Evolutionary conservation across 2,797 vertebrate genomes (phyloP).

Genomic region (Pempheris klunzingeri): DNA sequence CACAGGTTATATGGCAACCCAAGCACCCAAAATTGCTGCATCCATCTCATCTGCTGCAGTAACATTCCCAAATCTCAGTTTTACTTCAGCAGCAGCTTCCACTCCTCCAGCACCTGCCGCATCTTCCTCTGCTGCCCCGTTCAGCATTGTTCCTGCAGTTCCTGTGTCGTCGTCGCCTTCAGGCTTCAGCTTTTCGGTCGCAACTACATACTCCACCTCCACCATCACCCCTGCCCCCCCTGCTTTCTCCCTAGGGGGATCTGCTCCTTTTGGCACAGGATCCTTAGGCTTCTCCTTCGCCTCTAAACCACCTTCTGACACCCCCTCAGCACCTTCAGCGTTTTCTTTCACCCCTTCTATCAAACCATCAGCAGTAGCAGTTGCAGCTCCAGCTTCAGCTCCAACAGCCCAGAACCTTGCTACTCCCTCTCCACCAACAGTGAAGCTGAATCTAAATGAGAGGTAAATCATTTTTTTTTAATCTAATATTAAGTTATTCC

Average conservation of each 20-base stretch:
- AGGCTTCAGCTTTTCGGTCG: conserved; percentile 72
- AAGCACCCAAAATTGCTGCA: conserved; percentile 55
- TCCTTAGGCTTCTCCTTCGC: conserved; percentile 77
- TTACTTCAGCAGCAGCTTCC: conserved; percentile 48
- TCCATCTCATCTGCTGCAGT: conserved; percentile 48
- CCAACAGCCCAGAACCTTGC: conserved; percentile 64
- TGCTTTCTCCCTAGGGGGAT: conserved; percentile 65
- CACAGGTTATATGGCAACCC: conserved; percentile 63
- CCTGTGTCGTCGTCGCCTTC: conserved; percentile 76
- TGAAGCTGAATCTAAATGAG: conserved; percentile 92
- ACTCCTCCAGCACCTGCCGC: conserved; percentile 53
- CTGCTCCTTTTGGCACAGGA: conserved; percentile 59
- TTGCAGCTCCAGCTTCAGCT: not conserved
- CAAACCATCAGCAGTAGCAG: conserved; percentile 62
- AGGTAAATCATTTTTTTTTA: conserved; percentile 82
- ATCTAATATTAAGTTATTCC: not conserved
- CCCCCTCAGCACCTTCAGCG: conserved; percentile 65
- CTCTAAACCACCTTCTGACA: conserved; percentile 73
- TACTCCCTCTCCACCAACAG: conserved; percentile 73
- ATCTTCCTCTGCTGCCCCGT: conserved; percentile 50
- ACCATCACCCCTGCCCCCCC: conserved; percentile 41
- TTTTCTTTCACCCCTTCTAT: conserved; percentile 75
- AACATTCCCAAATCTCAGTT: conserved; percentile 65
- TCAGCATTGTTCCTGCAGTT: conserved; percentile 72
- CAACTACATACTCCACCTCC: conserved; percentile 50